Base-by-base conservation (phyloP, 2,888 invertebrate genomes). In the Archips xylosteana region DNA sequence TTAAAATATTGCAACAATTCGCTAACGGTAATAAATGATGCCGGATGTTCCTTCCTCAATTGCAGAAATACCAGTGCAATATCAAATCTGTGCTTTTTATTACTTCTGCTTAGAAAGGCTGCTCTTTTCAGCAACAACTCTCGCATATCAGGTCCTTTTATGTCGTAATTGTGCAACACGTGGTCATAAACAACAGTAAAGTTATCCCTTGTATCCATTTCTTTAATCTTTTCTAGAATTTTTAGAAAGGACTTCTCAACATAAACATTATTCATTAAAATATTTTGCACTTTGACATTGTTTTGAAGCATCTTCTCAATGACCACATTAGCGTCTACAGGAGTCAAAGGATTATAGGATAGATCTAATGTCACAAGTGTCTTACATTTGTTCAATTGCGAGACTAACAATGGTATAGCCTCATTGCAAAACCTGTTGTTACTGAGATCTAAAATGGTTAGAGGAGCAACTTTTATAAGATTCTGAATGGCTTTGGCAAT, bases 271-370 rank as follows among this genome's bases (percentile, higher is more conserved):
- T 83, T 79, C 70, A 89, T 75, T 0, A 82, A 73, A 23, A 89
- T 76, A 47, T 81, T 83, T 47, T 83, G 70, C 42, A 88, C 9
- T 77, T 85, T 86, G 2, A 86, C 84, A 51, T 75, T 70, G 0
- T 79, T 78, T 59, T 59, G 76, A 54, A 83, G 74, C 84, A 87
- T 83, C 57, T 78, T 82, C 15, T 79, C 64, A n/a, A 88, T 74
- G 0, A 81, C 77, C 3, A 49, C 51, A 6, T 76, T 70, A 3
- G 87, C 86, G 39, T 86, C 86, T 0, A 54, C 54, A 2, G 83
- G 76, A 45, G 78, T 74, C 73, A 89, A 61, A 12, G 87, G 87
- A 69, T 89, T 88, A 49, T 51, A 82, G 0, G 88, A 88, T n/a
- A 89, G 75, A 76, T 87, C 80, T 4, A 89, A 78, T 13, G 81